Evolutionary conservation across 2,113 vertebrate species (phyloP).

Genomic region (Apteryx owenii): DNA sequence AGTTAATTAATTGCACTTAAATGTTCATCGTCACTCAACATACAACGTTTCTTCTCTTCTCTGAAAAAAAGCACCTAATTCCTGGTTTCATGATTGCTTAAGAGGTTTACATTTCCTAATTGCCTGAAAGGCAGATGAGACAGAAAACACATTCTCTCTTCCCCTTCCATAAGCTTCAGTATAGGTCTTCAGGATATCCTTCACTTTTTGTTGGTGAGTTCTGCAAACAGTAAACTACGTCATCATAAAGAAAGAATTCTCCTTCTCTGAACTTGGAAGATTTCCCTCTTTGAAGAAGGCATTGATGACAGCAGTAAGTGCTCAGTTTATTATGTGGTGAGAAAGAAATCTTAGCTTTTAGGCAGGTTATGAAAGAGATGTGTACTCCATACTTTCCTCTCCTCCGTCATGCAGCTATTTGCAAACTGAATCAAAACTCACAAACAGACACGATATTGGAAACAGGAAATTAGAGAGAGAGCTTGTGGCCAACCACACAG

Average conservation of each 20-base stretch:
- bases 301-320: not conserved
- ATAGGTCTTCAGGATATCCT: not conserved
- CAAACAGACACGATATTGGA: not conserved
- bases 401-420: not conserved
- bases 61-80: not conserved
- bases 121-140: not conserved
- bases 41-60: not conserved
- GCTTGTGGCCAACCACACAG: not conserved
- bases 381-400: not conserved
- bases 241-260: not conserved
- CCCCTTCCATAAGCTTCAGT: not conserved
- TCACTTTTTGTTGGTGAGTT: not conserved
- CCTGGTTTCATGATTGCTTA: not conserved
- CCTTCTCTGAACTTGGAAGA: not conserved
- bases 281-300: not conserved
- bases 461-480: not conserved
- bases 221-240: not conserved
- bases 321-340: not conserved
- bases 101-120: not conserved
- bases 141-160: not conserved
- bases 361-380: not conserved
- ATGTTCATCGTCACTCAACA: rapidly evolving
- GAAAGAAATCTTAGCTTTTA: not conserved
- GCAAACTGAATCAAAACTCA: not conserved
- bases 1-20: not conserved